Percentiles rank a stretch among this genome's conserved stretches.
Evolutionary conservation across 1,140 invertebrate genomes (phyloP).

Genomic region (Gonioctena quinquepunctata): DNA sequence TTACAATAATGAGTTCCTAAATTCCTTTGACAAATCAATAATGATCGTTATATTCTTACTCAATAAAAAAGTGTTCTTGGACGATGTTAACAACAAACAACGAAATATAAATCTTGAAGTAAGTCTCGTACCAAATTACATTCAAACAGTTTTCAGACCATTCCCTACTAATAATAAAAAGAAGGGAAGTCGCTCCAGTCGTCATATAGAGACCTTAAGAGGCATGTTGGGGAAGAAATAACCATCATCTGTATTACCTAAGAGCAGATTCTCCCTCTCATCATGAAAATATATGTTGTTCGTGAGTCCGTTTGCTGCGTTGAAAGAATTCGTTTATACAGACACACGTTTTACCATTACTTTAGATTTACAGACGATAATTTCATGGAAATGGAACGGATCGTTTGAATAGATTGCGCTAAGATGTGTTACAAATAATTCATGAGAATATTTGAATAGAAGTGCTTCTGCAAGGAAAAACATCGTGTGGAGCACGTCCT

Average conservation of each 20-base stretch:
- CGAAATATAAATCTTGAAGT: no score
- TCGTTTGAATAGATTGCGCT: not conserved
- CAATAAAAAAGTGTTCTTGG: no score
- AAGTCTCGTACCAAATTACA: no score
- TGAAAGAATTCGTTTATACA: not conserved
- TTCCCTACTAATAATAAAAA: not conserved
- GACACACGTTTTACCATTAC: not conserved
- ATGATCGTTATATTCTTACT: no score
- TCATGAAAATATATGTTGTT: not conserved
- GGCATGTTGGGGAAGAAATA: constrained; percentile 5
- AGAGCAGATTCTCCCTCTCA: not conserved
- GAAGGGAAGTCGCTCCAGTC: not conserved
- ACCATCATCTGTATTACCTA: constrained; percentile 9
- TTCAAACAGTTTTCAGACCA: not conserved
- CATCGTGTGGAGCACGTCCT: no score
- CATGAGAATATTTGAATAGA: not conserved
- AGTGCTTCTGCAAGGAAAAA: no score
- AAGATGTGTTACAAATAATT: not conserved
- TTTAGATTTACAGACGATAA: not conserved
- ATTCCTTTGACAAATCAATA: no score
- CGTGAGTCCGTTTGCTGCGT: no score
- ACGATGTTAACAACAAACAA: no score
- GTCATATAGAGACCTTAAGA: not conserved
- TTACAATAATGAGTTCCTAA: no score
- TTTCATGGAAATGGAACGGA: not conserved